Evolutionary conservation across 23 tunicate genomes (phyloP).

Genomic region (Oikopleura dioica): DNA sequence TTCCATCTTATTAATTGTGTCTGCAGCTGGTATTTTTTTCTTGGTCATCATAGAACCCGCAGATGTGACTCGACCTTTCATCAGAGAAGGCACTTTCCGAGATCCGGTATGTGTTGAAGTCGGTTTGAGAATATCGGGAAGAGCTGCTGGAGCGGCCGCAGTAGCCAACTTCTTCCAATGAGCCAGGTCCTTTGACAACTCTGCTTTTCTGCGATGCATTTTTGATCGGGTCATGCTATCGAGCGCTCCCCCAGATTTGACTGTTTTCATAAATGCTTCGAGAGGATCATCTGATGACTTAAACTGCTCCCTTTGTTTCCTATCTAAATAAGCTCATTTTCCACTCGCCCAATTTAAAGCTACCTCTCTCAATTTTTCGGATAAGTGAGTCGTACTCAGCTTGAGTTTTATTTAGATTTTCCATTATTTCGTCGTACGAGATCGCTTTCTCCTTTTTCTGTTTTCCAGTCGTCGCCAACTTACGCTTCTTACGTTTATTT

Average conservation of each 20-base stretch:
- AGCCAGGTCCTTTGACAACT: conserved; percentile 5
- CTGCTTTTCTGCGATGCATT: conserved; percentile 22
- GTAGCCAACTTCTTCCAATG: conserved; percentile 14
- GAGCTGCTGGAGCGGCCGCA: background rate
- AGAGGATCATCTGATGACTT: conserved; percentile 33
- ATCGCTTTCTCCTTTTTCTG: conserved; percentile 21
- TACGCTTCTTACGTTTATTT: conserved; percentile 26
- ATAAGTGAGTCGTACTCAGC: no score
- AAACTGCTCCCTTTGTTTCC: background rate
- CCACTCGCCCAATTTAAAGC: no score
- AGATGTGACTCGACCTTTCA: background rate
- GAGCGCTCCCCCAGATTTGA: conserved; percentile 45
- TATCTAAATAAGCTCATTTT: no score
- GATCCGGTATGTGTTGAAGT: background rate
- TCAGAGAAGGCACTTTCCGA: background rate
- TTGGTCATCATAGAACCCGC: background rate
- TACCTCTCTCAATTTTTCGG: no score
- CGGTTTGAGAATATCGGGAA: background rate
- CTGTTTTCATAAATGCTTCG: conserved; percentile 63
- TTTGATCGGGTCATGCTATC: conserved; percentile 61
- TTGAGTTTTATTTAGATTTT: no score
- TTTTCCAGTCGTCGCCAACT: conserved; percentile 14
- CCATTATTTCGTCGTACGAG: no score
- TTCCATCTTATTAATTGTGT: background rate
- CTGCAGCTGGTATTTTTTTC: background rate